Conservation (phyloP, 2,113 vertebrate species). For the Spilogale gracilis region DNA sequence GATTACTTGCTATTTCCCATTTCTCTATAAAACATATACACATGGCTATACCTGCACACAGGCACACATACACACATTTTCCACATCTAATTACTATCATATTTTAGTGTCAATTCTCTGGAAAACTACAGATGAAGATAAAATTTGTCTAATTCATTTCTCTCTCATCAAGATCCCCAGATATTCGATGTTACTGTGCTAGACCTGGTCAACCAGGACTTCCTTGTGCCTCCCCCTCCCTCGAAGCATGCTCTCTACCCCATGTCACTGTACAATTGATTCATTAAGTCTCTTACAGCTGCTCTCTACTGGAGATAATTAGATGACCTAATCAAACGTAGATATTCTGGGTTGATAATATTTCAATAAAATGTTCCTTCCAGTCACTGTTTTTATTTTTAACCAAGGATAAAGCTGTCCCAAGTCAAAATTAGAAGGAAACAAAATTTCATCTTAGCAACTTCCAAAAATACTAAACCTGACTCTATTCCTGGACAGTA, state of each 20-base stretch:
- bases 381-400: slow-evolving; percentile 26
- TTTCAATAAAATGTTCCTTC: slow-evolving; percentile 27
- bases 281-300: not conserved
- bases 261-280: not conserved
- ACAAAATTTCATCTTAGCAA: not conserved
- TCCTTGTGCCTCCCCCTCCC: not conserved
- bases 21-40: not conserved
- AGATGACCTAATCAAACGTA: not conserved
- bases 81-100: not conserved
- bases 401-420: not conserved
- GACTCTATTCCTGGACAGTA: not conserved
- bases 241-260: not conserved
- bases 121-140: not conserved
- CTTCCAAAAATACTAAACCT: not conserved
- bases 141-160: not conserved
- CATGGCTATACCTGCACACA: not conserved
- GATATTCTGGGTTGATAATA: not conserved
- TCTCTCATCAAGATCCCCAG: not conserved
- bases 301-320: not conserved
- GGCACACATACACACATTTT: not conserved
- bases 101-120: not conserved
- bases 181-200: not conserved
- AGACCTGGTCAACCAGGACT: too few relatives aligned
- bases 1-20: not conserved
- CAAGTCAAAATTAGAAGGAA: not conserved